Evolutionary conservation across 2,888 invertebrate genomes (phyloP), one percentile per base, ranked within the genome.

Genomic region (Bembecia ichneumoniformis): DNA sequence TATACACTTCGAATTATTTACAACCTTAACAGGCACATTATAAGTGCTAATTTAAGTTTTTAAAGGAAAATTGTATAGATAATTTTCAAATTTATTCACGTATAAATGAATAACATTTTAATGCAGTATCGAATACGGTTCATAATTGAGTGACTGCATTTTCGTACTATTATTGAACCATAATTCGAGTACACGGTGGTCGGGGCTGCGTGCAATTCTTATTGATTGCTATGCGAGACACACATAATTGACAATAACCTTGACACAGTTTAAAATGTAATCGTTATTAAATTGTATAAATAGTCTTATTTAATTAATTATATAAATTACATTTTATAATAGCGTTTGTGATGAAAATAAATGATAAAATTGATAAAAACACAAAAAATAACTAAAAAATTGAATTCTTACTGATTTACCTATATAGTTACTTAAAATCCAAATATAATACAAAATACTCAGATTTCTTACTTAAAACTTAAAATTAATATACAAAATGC

Each of bases 171-270:
- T 9, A 28, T 28, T 1, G 7, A 28, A 28, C 28, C 28, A 28
- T 28, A 28, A 28, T 28, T 28, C 17, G 3, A 44, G 15, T 44
- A 9, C 13, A 47, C 52, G 47, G 52, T 55, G 53, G 47, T 51
- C 57, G 61, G 65, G 61, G 68, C 69, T 61, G 64, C 54, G 53
- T 59, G 58, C 58, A 55, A 58, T 58, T 59, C 50, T 59, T 63
- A 69, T 74, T 63, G 73, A 72, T 74, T 68, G 67, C 59, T 68
- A 28, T 60, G 63, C 73, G 69, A 61, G 68, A 67, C 53, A 74
- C 66, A 68, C 72, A 76, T 55, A 70, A 59, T 69, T 63, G 28
- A 28, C 28, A 28, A 40, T 45, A 53, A 57, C 53, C 53, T 58
- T 58, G 50, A 28, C 9, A 14, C n/a, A 43, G 14, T 13, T 40